These are phyloP conservation scores for Rhysida immarginata DNA, from an alignment of 1,140 invertebrate species.

Conservation along the genomic window DNA sequence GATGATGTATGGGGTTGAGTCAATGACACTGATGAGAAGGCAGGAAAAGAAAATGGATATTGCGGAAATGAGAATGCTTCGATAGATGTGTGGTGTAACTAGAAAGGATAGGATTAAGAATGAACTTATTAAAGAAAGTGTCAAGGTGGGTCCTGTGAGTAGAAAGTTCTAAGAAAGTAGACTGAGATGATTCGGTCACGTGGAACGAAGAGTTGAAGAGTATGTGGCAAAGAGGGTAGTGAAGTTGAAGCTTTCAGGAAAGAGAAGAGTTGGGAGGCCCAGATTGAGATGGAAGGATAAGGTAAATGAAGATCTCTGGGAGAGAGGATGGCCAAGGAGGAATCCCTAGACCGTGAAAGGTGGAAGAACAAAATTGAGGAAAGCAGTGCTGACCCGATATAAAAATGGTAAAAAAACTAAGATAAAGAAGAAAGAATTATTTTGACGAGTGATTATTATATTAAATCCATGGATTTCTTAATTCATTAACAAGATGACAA, in stretches of 20 bases:
- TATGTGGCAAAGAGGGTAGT: neutral
- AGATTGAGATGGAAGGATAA: neutral
- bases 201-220: neutral
- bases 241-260: neutral
- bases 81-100: neutral
- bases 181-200: neutral
- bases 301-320: neutral
- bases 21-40: neutral
- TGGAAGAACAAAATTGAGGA: neutral
- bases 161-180: no score
- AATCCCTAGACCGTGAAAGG: neutral
- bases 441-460: no score
- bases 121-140: neutral
- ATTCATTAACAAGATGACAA: no score
- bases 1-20: neutral
- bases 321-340: neutral
- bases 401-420: neutral
- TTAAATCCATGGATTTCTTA: no score
- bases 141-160: neutral
- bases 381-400: neutral
- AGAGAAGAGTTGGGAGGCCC: neutral
- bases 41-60: neutral
- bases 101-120: neutral
- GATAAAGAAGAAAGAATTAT: neutral
- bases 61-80: neutral